A percentile compares a stretch with the other conserved stretches of the same genome.
These are phyloP conservation scores for Drosophila repleta DNA, from an alignment of 1,140 invertebrate genomes.

Conservation along the genomic window DNA sequence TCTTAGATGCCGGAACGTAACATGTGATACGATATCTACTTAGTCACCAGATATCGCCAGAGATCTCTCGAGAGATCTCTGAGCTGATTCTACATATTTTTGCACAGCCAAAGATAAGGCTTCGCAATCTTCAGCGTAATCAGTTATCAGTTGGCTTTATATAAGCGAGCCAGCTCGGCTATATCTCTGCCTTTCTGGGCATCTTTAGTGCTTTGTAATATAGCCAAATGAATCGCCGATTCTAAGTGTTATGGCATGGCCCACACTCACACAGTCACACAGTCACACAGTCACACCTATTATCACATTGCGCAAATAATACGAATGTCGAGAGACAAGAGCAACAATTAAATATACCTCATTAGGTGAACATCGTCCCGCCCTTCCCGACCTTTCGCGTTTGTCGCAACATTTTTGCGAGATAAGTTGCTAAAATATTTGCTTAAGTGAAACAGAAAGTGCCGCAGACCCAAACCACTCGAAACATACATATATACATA, in stretches of 20 bases:
- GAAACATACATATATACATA: conserved; percentile 13
- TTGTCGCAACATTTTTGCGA: conserved; percentile 62
- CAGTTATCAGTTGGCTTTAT: not conserved
- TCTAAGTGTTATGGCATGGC: not conserved
- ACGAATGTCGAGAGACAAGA: conserved; percentile 1
- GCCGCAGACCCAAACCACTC: conserved; percentile 17
- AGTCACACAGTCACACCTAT: not conserved
- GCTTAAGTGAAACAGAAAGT: conserved; percentile 74
- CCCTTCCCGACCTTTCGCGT: conserved; percentile 53
- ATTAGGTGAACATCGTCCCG: conserved; percentile 34
- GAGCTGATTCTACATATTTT: not conserved
- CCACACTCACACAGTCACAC: not conserved
- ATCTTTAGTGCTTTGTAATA: not conserved
- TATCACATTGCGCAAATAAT: conserved; percentile 21
- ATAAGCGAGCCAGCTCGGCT: no score
- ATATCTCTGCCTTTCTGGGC: not conserved
- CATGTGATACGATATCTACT: conserved; percentile 26
- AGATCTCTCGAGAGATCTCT: not conserved
- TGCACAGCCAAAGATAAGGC: conserved; percentile 32
- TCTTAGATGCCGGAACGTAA: conserved; percentile 19
- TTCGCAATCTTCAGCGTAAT: conserved; percentile 18
- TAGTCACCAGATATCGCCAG: not conserved
- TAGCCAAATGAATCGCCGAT: not conserved
- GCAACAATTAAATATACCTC: conserved; percentile 34
- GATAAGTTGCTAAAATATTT: conserved; percentile 78